Percentiles rank a stretch among this genome's conserved stretches.
phyloP scores from a whole-genome alignment of 2,113 vertebrate species.

The Nyctibius bracteatus region DNA sequence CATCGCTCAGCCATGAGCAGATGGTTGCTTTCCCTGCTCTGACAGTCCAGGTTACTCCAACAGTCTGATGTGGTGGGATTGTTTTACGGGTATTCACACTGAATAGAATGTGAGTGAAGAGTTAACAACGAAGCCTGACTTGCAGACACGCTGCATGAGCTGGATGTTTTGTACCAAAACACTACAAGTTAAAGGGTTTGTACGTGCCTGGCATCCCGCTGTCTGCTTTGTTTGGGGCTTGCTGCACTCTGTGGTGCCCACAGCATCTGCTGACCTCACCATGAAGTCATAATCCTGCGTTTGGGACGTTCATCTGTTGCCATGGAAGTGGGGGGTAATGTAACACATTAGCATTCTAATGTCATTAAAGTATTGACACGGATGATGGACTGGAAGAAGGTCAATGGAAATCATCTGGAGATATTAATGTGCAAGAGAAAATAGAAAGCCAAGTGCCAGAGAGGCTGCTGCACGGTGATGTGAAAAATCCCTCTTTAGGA shows the following conservation, averaged over 20 bases:
- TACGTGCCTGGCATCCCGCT: not conserved
- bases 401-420: not conserved
- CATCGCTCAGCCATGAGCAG: not conserved
- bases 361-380: not conserved
- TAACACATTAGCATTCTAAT: not conserved
- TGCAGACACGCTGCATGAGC: not conserved
- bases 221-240: not conserved
- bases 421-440: not conserved
- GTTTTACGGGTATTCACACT: accelerated
- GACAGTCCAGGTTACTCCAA: not conserved
- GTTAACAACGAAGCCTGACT: not conserved
- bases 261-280: not conserved
- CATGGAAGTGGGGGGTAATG: not conserved
- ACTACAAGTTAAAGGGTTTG: accelerated
- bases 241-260: not conserved
- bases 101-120: not conserved
- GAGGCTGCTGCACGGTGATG: not conserved
- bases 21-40: not conserved
- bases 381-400: not conserved
- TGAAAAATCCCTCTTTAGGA: not conserved
- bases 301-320: slow-evolving; percentile 14
- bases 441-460: not conserved
- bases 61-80: not conserved
- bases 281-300: slow-evolving; percentile 10
- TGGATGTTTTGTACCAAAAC: not conserved